phyloP scores from a whole-genome alignment of 2,888 invertebrate species.

The Drosophila engyochracea region DNA sequence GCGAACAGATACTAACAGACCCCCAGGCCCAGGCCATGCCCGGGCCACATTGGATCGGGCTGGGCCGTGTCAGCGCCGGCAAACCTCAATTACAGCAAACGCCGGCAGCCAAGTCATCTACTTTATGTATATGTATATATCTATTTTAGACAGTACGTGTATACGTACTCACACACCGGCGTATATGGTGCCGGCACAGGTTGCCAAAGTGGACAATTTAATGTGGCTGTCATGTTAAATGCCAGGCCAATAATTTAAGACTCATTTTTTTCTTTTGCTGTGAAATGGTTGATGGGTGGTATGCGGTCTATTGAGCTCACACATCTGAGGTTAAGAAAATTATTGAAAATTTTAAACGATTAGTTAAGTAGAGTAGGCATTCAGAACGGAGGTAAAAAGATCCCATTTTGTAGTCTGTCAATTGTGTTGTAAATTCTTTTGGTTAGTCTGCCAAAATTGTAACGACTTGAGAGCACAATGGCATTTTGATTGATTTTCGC shows the following conservation, averaged over 20 bases:
- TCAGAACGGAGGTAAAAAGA: neutral
- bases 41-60: conserved; percentile 13
- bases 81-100: conserved; percentile 65
- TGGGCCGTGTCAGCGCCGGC: conserved; percentile 52
- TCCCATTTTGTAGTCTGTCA: neutral
- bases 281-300: conserved; percentile 75
- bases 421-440: neutral
- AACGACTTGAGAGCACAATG: neutral
- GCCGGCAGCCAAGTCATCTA: conserved; percentile 55
- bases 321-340: conserved; percentile 25
- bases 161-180: conserved; percentile 16
- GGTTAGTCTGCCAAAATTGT: neutral
- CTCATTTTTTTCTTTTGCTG: conserved; percentile 68
- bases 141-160: conserved; percentile 19
- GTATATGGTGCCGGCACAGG: conserved; percentile 73
- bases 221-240: conserved; percentile 80
- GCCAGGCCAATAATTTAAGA: conserved; percentile 79
- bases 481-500: neutral
- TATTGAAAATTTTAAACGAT: conserved; percentile 28
- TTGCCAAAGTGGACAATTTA: conserved; percentile 80
- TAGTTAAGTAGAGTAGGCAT: conserved; percentile 6
- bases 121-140: conserved; percentile 23
- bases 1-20: conserved; percentile 41
- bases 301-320: conserved; percentile 38
- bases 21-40: conserved; percentile 34